Percentiles rank a stretch among this genome's conserved stretches.
These are phyloP conservation scores for Drosophila melanica DNA, from an alignment of 1,140 invertebrate species.

Conservation along the genomic window DNA sequence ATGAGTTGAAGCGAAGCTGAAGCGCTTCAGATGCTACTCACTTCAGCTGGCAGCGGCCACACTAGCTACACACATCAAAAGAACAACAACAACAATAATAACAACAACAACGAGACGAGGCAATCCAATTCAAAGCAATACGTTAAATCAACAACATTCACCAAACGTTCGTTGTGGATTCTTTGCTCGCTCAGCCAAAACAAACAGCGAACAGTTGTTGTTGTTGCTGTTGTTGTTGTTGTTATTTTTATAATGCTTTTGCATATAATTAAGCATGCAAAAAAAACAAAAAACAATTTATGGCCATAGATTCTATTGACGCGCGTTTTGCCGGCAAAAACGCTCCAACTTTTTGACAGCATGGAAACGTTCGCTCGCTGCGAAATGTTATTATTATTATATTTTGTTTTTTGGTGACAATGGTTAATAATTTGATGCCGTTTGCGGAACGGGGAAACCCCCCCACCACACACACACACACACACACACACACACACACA, in stretches of 20 bases:
- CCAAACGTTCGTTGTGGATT: constrained; percentile 31
- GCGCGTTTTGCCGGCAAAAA: constrained; percentile 12
- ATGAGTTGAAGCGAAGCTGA: constrained; percentile 35
- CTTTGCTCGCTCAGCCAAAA: constrained; percentile 40
- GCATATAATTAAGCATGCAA: constrained; percentile 77
- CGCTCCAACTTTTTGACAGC: constrained; percentile 7
- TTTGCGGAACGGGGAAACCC: constrained; percentile 27
- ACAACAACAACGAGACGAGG: constrained; percentile 8
- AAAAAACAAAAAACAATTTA: constrained; percentile 69
- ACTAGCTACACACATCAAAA: constrained; percentile 55
- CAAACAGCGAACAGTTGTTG: constrained; percentile 47
- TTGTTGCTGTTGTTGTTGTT: constrained; percentile 6
- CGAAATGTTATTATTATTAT: too few species aligned
- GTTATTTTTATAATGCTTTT: constrained; percentile 18
- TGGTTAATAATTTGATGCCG: constrained; percentile 18
- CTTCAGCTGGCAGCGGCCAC: constrained; percentile 50
- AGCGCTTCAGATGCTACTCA: constrained; percentile 14
- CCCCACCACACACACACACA: neutral
- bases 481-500: too few species aligned
- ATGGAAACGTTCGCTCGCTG: constrained; percentile 6
- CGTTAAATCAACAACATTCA: constrained; percentile 73
- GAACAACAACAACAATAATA: constrained; percentile 8
- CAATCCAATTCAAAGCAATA: constrained; percentile 49
- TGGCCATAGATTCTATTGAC: constrained; percentile 53
- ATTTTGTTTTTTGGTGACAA: constrained; percentile 23